Base-by-base conservation (phyloP, 2,797 vertebrate species). In the Phaenicophaeus curvirostris region DNA sequence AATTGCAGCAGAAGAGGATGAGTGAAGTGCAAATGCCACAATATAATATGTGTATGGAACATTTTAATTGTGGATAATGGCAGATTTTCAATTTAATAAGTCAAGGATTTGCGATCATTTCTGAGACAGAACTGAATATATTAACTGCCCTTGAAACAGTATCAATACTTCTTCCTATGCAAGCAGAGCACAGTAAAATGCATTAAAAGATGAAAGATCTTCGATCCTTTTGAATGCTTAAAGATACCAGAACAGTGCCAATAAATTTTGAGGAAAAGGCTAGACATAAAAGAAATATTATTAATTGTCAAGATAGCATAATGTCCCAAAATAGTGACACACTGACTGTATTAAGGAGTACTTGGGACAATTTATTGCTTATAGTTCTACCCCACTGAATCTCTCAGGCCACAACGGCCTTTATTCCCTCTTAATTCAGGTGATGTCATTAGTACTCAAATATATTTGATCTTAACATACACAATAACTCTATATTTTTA, bases 31-130 rank as follows among this genome's bases (percentile, higher is more conserved):
- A 93, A 95, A 89, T 67, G 33, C 19, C 68, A 69, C 31, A 46
- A 42, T 35, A 58, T 55, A 91, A 92, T 89, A 87, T 3, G 5
- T 57, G n/a, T 35, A 50, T 37, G 27, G 51, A 88, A 89, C 90
- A 84, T 85, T 92, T 94, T 95, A 96, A 95, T 95, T 95, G 69
- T 57, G 21, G 28, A 14, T 85, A 92, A 93, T 77, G 23, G 28
- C 85, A 89, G 62, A 91, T 87, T 91, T 95, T 87, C 66, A 66
- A 25, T 85, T 95, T 87, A 68, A 15, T 65, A 89, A 90, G 72
- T 87, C 35, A 85, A 92, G 76, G 23, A 75, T 80, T 57, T 73
- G 87, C 92, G 31, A 51, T 94, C 16, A 46, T 83, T 92, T 89
- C 58, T 95, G 90, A 85, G 79, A 76, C 25, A 91, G 39, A 94